Base-by-base conservation (phyloP, 1,140 invertebrate species). In the Dreissena rostriformis region DNA sequence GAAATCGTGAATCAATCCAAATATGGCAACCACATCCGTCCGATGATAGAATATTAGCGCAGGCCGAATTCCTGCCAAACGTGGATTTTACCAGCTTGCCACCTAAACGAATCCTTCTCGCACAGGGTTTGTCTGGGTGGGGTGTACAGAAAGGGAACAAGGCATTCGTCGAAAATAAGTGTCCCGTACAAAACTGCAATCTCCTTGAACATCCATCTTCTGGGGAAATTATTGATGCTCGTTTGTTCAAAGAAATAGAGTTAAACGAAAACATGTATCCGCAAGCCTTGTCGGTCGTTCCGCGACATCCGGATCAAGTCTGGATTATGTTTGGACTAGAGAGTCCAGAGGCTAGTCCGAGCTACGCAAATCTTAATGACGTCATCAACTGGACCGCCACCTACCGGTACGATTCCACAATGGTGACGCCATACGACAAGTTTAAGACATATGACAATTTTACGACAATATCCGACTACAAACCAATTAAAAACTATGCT, bases 371-470 rank as follows among this genome's bases (percentile, higher is more conserved):
- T 8, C 72, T 86, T 22, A 84, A 68, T 24, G 49, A 81, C 17
- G 24, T 81, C 6, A 86, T 98, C 91, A 99, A 99, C 94, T 99
- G 98, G 98, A 99, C 98, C 19, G 97, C 92, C 67, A 94, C 93
- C 12, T 99, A 97, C 92, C 95, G 98, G 53, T 95, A 96, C 6
- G 98, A 99, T 91, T 98, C 97, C 28, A 98, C 98, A 88, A 96
- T 99, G 83, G 97, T 99, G 1, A 96, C 98, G 0, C 98, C 98
- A 0, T 99, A 99, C 91, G 98, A 95, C 96, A 75, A 99, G 82
- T 88, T 90, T 90, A 2, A 91, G 95, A 39, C 92, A 94, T 88
- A 70, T 24, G 39, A 86, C 14, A 80, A 86, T 73, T n/a, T 65
- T 57, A 57, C 67, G 17, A 15, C 49, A 22, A 63, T 61, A 0